These are phyloP conservation scores for Bellardia pandia DNA, from an alignment of 2,888 invertebrate genomes.

Conservation along the genomic window DNA sequence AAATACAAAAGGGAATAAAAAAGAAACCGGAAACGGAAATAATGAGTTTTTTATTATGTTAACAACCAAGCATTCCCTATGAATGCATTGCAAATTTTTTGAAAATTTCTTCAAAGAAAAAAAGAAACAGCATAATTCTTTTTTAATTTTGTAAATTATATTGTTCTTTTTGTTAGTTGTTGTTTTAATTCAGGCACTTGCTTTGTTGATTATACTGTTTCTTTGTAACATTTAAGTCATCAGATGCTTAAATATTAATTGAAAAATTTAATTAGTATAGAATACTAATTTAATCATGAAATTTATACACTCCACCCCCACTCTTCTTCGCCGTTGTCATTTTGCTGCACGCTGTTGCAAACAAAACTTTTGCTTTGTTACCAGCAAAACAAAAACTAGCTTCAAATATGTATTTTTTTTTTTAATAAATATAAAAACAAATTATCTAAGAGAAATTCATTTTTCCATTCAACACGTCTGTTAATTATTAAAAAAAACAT, in stretches of 20 bases:
- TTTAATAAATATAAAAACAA: neutral
- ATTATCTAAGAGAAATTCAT: slow-evolving; percentile 56
- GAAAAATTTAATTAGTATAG: slow-evolving; percentile 60
- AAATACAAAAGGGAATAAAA: slow-evolving; percentile 11
- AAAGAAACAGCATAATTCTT: neutral
- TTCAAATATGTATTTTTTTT: slow-evolving; percentile 6
- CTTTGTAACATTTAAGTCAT: slow-evolving; percentile 30
- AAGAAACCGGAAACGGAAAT: slow-evolving; percentile 65
- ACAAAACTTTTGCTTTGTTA: slow-evolving; percentile 52
- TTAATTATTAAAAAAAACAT: slow-evolving; percentile 47
- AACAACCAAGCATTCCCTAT: slow-evolving; percentile 61
- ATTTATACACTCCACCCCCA: slow-evolving; percentile 5
- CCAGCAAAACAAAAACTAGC: neutral
- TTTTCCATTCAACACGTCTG: slow-evolving; percentile 53
- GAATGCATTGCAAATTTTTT: slow-evolving; percentile 55
- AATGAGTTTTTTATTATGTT: slow-evolving; percentile 42
- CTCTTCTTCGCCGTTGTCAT: neutral
- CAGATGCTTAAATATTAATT: slow-evolving; percentile 54
- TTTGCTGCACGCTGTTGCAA: slow-evolving; percentile 30
- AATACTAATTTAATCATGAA: slow-evolving; percentile 54
- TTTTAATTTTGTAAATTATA: slow-evolving; percentile 27
- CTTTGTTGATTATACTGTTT: neutral
- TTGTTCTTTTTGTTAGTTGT: too few species aligned
- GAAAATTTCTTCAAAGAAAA: slow-evolving; percentile 12
- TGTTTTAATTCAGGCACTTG: neutral